These are phyloP conservation scores for Enteromius afrohamiltoni DNA, from an alignment of 2,797 vertebrate genomes.

Conservation along the genomic window DNA sequence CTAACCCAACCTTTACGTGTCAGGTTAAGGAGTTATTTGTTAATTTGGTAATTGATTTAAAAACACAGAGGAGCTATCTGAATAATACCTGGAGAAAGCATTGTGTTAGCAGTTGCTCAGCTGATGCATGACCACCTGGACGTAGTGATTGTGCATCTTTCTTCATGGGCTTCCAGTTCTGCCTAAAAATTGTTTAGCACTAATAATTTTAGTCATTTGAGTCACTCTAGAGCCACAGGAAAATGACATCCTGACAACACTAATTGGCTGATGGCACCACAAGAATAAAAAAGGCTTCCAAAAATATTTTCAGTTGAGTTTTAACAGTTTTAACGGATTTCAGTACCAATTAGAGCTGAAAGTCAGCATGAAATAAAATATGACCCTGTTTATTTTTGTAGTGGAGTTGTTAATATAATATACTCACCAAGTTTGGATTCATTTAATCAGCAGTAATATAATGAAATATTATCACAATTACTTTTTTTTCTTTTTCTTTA, in stretches of 20 bases:
- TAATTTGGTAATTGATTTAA: neutral
- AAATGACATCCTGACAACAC: neutral
- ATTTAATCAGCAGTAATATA: neutral
- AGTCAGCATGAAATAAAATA: conserved; percentile 2
- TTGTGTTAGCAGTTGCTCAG: neutral
- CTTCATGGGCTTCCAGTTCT: neutral
- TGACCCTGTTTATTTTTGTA: neutral
- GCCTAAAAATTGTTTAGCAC: neutral
- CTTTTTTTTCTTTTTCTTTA: neutral
- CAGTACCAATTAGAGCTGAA: neutral
- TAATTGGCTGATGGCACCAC: neutral
- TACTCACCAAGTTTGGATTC: neutral
- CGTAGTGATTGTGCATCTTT: neutral
- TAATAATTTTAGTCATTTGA: neutral
- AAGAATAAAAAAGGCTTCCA: neutral
- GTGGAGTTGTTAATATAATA: neutral
- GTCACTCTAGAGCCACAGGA: neutral
- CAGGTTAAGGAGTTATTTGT: neutral
- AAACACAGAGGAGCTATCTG: neutral
- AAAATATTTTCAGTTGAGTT: neutral
- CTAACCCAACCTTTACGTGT: neutral
- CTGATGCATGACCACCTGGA: neutral
- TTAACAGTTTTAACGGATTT: neutral
- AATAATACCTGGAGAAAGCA: neutral
- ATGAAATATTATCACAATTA: neutral